A percentile compares a stretch with the other conserved stretches of the same genome.
Evolutionary conservation across 2,797 vertebrate genomes (phyloP).

Genomic region (Lagocephalus sceleratus): DNA sequence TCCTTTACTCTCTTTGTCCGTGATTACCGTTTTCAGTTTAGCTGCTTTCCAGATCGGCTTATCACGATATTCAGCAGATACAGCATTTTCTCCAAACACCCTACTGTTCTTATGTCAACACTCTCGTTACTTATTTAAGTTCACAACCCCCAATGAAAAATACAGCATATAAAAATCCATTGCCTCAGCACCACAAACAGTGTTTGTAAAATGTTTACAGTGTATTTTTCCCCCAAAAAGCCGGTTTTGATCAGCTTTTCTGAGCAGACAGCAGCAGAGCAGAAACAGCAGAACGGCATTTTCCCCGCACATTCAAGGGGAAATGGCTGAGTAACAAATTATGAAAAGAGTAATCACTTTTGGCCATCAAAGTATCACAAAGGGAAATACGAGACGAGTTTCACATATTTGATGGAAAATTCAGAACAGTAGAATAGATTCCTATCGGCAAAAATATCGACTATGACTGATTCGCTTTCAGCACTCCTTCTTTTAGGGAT

Average conservation of each 20-base stretch:
- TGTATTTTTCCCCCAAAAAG: slow-evolving; percentile 34
- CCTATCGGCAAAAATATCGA: slow-evolving; percentile 38
- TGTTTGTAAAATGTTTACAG: slow-evolving; percentile 51
- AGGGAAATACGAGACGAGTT: slow-evolving; percentile 47
- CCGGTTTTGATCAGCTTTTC: slow-evolving; percentile 26
- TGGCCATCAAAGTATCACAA: slow-evolving; percentile 62
- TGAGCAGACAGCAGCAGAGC: slow-evolving; percentile 34
- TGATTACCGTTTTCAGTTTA: slow-evolving; percentile 28
- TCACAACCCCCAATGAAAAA: slow-evolving; percentile 29
- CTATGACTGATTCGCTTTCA: slow-evolving; percentile 40
- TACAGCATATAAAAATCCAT: slow-evolving; percentile 48
- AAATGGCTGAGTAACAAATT: slow-evolving; percentile 34
- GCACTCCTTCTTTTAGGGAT: slow-evolving; percentile 24
- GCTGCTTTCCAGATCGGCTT: slow-evolving; percentile 18
- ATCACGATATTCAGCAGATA: slow-evolving; percentile 23
- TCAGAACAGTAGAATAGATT: slow-evolving; percentile 32
- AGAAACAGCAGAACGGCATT: slow-evolving; percentile 38
- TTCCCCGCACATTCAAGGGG: slow-evolving; percentile 21
- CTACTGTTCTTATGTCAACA: slow-evolving; percentile 1
- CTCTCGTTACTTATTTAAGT: slow-evolving; percentile 16
- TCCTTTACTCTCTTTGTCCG: slow-evolving; percentile 12
- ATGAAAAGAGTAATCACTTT: slow-evolving; percentile 31
- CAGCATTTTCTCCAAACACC: slow-evolving; percentile 18
- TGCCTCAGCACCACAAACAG: slow-evolving; percentile 28
- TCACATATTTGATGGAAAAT: slow-evolving; percentile 44